phyloP scores from a whole-genome alignment of 2,888 invertebrate genomes.

The Trisateles emortualis region DNA sequence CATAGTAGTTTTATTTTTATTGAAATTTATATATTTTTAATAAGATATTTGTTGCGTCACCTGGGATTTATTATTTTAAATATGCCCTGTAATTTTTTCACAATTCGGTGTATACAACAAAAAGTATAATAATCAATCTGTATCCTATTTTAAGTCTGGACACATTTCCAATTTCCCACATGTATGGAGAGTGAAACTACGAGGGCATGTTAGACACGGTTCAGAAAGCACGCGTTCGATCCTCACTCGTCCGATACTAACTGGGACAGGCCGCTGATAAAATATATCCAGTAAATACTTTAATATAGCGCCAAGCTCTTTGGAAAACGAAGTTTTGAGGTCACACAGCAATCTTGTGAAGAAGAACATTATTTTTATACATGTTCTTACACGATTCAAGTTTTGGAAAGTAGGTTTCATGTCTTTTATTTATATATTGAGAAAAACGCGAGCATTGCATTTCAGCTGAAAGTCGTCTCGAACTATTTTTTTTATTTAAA shows the following conservation, averaged over 20 bases:
- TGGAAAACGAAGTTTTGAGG: neutral
- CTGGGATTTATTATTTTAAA: too few relatives aligned
- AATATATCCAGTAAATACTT: neutral
- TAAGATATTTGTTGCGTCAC: too few relatives aligned
- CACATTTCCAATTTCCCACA: slow-evolving; percentile 28
- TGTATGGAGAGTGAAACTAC: slow-evolving; percentile 15
- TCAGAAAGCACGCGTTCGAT: slow-evolving; percentile 38
- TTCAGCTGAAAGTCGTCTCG: too few relatives aligned
- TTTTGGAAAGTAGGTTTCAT: too few relatives aligned
- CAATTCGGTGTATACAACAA: too few relatives aligned
- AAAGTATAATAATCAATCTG: neutral
- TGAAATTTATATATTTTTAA: too few relatives aligned
- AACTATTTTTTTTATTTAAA: too few relatives aligned
- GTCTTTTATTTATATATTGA: too few relatives aligned
- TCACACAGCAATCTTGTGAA: neutral
- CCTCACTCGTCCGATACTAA: slow-evolving; percentile 18
- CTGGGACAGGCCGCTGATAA: slow-evolving; percentile 18
- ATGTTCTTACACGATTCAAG: too few relatives aligned
- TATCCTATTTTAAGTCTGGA: neutral
- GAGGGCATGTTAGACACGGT: slow-evolving; percentile 47
- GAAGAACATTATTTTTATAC: neutral
- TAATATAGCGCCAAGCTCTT: neutral
- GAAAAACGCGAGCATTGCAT: too few relatives aligned
- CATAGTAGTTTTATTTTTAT: too few relatives aligned
- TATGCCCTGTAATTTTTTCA: too few relatives aligned